phyloP scores from a whole-genome alignment of 1,140 invertebrate species.

The Gyrodactylus salaris region DNA sequence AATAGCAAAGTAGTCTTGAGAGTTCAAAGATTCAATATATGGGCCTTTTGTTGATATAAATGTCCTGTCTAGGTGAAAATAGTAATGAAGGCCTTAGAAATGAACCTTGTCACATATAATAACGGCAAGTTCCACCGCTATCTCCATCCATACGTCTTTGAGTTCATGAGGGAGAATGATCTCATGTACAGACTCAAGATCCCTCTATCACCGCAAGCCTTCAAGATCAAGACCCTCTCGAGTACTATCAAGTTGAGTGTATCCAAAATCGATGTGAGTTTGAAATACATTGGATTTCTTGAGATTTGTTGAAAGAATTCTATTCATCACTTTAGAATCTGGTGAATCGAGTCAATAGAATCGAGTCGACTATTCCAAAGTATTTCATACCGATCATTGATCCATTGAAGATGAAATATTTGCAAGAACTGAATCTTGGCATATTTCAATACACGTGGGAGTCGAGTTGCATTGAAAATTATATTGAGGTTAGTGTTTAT shows the following conservation, averaged over 20 bases:
- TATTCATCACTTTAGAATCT: neutral
- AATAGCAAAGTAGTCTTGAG: no score
- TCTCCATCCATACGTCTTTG: neutral
- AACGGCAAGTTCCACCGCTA: neutral
- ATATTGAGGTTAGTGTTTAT: neutral
- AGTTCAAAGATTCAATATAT: no score
- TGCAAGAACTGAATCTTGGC: neutral
- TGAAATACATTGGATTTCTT: no score
- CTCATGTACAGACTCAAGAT: neutral
- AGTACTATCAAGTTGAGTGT: neutral
- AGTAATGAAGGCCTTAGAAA: no score
- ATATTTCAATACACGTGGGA: neutral
- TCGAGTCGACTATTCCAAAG: neutral
- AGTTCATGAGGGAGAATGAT: neutral
- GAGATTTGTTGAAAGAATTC: no score
- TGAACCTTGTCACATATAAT: neutral
- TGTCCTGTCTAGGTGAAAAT: neutral
- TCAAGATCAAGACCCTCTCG: neutral
- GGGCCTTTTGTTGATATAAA: neutral
- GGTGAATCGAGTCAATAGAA: neutral
- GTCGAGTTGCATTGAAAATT: neutral
- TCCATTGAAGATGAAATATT: neutral
- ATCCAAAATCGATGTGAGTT: neutral
- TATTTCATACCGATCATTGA: neutral
- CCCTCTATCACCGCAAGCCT: neutral